These are phyloP conservation scores for Zaprionus ghesquierei DNA, from an alignment of 1,140 invertebrate species.

Conservation along the genomic window DNA sequence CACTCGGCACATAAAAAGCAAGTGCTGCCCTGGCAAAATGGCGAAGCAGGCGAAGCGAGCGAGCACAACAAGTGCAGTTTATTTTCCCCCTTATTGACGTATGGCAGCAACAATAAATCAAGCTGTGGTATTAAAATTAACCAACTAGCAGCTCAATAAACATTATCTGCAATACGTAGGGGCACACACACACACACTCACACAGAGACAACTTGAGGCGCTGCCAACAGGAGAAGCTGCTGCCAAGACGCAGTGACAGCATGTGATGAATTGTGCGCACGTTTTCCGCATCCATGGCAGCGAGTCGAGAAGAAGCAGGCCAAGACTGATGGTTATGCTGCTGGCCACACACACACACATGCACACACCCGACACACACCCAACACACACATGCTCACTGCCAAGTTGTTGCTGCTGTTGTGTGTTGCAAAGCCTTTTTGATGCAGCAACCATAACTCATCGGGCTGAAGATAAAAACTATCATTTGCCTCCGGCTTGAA, in stretches of 20 bases:
- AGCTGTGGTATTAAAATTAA: conserved; percentile 75
- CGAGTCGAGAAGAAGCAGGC: conserved; percentile 3
- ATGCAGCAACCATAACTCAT: conserved; percentile 77
- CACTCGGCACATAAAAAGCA: conserved; percentile 52
- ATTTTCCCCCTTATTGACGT: conserved; percentile 55
- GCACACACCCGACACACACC: conserved; percentile 7
- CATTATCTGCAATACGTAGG: conserved; percentile 57
- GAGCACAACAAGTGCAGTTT: conserved; percentile 65
- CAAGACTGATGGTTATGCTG: conserved; percentile 62
- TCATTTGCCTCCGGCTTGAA: conserved; percentile 75
- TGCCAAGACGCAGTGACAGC: conserved; percentile 73
- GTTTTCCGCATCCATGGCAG: conserved; percentile 36
- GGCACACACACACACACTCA: conserved; percentile 10
- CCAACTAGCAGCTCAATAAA: conserved; percentile 78
- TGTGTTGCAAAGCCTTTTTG: conserved; percentile 62
- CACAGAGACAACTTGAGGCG: neutral
- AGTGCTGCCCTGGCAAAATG: conserved; percentile 29
- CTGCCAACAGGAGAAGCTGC: conserved; percentile 11
- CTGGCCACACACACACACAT: conserved; percentile 20
- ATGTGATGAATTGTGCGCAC: conserved; percentile 74
- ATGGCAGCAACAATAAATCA: conserved; percentile 62
- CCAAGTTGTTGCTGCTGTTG: conserved; percentile 14
- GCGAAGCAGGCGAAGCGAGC: neutral
- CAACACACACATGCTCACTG: conserved; percentile 19
- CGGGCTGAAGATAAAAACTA: conserved; percentile 69